Percentiles rank a stretch among this genome's conserved stretches.
phyloP scores from a whole-genome alignment of 2,797 vertebrate genomes.

The Artibeus lituratus region DNA sequence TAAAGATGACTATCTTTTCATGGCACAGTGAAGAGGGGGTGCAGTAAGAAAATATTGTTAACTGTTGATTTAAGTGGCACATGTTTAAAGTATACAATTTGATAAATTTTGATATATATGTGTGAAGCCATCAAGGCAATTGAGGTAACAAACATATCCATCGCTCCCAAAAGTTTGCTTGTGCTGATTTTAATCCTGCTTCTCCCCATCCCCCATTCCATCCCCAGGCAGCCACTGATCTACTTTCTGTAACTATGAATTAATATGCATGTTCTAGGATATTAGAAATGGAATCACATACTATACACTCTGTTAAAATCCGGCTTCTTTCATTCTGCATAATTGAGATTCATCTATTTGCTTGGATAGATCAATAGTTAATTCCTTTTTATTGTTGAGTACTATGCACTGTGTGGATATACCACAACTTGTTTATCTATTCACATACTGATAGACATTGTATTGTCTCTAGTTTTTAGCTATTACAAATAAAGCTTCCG shows the following conservation, averaged over 20 bases:
- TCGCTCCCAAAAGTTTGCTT: not conserved
- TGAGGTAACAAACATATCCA: not conserved
- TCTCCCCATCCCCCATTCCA: not conserved
- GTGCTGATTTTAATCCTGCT: conserved; percentile 4
- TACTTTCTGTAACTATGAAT: not conserved
- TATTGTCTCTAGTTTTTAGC: not conserved
- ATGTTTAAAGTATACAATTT: not conserved
- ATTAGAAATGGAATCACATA: not conserved
- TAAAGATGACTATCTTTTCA: not conserved
- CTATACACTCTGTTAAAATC: not conserved
- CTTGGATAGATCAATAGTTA: not conserved
- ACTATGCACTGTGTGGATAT: not conserved
- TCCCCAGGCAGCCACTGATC: not conserved
- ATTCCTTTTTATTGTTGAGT: not conserved
- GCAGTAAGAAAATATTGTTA: not conserved
- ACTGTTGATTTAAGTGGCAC: conserved; percentile 11
- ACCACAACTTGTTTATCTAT: not conserved
- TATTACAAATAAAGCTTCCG: not conserved
- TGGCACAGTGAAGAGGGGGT: not conserved
- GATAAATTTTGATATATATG: not conserved
- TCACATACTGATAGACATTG: not conserved
- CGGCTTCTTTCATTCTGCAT: not conserved
- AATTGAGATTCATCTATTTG: conserved; percentile 27
- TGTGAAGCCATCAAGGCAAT: not conserved
- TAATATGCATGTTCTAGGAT: conserved; percentile 9